Evolutionary conservation across 2,888 invertebrate species (phyloP), one percentile per base, ranked within the genome.

Genomic region (Rhagonycha lutea): DNA sequence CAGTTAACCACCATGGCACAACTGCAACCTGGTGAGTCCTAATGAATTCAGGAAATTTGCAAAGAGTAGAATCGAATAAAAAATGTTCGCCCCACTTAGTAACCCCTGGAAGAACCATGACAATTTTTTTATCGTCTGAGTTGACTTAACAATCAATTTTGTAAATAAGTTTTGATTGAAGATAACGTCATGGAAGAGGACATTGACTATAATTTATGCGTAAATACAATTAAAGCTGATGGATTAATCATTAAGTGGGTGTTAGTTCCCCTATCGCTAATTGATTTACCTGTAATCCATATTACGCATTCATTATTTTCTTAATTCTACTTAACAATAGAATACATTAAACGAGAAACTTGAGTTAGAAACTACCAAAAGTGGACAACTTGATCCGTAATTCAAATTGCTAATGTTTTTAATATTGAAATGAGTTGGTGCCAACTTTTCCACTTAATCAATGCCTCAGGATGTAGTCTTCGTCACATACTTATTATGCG

Each of bases 401-500:
- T 18, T 12, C 8, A 14, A 14, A 14, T 62, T 18, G 62, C 9
- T 12, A 18, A 62, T 12, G 23, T 23, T 23, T 18, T 61, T 18
- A 61, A 14, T 18, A 61, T 14, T 32, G 12, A 32, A 32, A 32
- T 32, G 12, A 32, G 5, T 2, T 12, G 12, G 12, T 32, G 32
- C 23, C 72, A 72, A 72, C 69, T 70, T 61, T 73, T 70, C 73
- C 12, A 68, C 68, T 26, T 82, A 82, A 83, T 81, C 81, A 81
- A 77, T 79, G 71, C 76, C 60, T 32, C 72, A 70, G 61, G 32
- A 47, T 72, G 29, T 18, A 67, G 47, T 11, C 61, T 61, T 73
- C 69, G 78, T 76, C 76, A 76, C 73, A 68, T 78, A 78, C 76
- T 79, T 79, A 78, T 79, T 79, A 79, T 79, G 79, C 79, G 70